Evolutionary conservation across 2,888 invertebrate genomes (phyloP).

Genomic region (Zygaena filipendulae): DNA sequence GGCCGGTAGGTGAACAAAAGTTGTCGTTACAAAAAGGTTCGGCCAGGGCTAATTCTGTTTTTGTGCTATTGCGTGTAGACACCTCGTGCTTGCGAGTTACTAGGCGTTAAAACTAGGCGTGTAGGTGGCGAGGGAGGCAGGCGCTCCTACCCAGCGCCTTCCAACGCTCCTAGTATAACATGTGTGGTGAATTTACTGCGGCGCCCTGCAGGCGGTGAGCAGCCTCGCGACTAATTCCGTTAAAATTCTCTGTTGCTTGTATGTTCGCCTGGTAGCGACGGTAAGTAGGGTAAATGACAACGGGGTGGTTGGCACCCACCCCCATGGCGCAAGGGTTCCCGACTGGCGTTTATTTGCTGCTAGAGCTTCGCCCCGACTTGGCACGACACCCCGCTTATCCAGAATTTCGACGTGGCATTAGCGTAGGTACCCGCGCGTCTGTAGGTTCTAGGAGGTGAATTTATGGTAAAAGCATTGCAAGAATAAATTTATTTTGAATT

Average conservation of each 20-base stretch:
- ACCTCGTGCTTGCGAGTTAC: slow-evolving; percentile 41
- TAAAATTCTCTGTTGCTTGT: slow-evolving; percentile 58
- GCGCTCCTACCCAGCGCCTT: slow-evolving; percentile 23
- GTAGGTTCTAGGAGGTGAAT: no score
- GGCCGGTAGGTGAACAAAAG: no score
- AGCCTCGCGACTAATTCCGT: slow-evolving; percentile 59
- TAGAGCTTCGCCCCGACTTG: background rate
- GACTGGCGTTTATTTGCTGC: background rate
- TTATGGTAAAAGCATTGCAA: no score
- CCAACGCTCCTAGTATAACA: slow-evolving; percentile 27
- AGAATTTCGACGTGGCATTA: background rate
- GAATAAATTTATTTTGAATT: no score
- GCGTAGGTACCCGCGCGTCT: no score
- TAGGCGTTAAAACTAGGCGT: slow-evolving; percentile 47
- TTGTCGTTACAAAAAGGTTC: no score
- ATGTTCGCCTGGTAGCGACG: slow-evolving; percentile 53
- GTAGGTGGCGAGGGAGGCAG: slow-evolving; percentile 50
- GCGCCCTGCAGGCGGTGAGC: slow-evolving; percentile 58
- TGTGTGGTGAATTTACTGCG: slow-evolving; percentile 58
- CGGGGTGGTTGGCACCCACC: slow-evolving; percentile 16
- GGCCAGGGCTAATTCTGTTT: no score
- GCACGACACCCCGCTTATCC: background rate
- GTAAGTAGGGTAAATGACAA: slow-evolving; percentile 31
- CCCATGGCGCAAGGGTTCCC: background rate
- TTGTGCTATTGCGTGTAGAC: slow-evolving; percentile 55